Evolutionary conservation across 2,888 invertebrate species (phyloP), one percentile per base, ranked within the genome.

Genomic region (Stenichneumon culpator): DNA sequence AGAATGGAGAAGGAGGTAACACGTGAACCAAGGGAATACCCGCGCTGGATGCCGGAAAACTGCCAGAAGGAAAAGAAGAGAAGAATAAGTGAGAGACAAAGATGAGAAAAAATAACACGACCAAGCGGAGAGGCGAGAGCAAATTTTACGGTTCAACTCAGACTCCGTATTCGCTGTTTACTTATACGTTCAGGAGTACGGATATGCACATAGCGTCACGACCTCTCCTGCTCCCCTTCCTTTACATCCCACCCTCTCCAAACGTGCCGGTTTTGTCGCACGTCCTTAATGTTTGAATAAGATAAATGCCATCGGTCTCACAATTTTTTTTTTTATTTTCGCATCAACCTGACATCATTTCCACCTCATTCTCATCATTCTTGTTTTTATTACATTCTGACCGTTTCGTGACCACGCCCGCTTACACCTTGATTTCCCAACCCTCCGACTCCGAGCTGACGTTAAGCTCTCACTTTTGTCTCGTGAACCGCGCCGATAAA

Each of bases 201-300:
- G n/a, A 52, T 19, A 19, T 32, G 28, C 22, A 52, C 32, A 32
- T 50, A 70, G n/a, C 16, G 32, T n/a, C 63, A 16, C 32, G 32
- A 14, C 5, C 16, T n/a, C 16, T 28, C 32, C 3, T 32, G 1
- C 22, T 67, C n/a, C 7, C 36, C 36, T 19, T 60, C 25, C 25
- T 57, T 25, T 3, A 54, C 25, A 52, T 68, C 32, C 54, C 19
- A 60, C 69, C 32, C 54, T 22, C 36, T 68, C 22, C 77, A 36
- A 70, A 65, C 67, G 54, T 67, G 36, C 25, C 47, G 73, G 77
- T 54, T 36, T 39, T 36, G 63, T 11, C 52, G 50, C 50, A 60
- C 28, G 44, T 50, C 39, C 68, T 77, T 73, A 80, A 52, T 69
- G 86, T 86, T 87, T 89, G 89, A 89, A 89, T 86, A 87, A 89